phyloP scores from a whole-genome alignment of 2,113 vertebrate species.

The Eubucco bourcierii region DNA sequence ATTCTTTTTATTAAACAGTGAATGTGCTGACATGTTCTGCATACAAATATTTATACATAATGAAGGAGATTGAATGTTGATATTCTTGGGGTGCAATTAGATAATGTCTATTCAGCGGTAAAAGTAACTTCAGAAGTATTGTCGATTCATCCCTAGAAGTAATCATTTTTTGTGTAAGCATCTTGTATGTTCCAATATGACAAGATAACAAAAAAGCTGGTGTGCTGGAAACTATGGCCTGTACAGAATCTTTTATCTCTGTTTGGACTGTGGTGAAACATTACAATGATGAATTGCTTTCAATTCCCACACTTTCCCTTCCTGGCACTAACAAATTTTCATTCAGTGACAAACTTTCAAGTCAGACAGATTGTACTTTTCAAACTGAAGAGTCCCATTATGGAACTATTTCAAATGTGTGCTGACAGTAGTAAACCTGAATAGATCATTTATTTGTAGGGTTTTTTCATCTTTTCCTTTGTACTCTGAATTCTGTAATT shows the following conservation, averaged over 20 bases:
- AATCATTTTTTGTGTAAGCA: background rate
- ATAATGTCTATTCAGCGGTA: background rate
- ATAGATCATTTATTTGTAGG: conserved; percentile 21
- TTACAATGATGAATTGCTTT: conserved; percentile 61
- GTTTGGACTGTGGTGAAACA: conserved; percentile 1
- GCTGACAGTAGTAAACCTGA: conserved; percentile 36
- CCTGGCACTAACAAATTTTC: conserved; percentile 59
- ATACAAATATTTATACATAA: background rate
- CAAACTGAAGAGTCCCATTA: conserved; percentile 32
- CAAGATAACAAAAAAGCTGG: background rate
- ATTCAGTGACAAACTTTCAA: background rate
- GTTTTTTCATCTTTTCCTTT: conserved; percentile 14
- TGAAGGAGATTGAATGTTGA: background rate
- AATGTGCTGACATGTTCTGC: too few species aligned
- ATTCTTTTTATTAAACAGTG: background rate
- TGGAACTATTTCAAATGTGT: conserved; percentile 17
- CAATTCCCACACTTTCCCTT: conserved; percentile 28
- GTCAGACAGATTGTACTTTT: background rate
- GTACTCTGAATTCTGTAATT: background rate
- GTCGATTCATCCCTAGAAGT: background rate
- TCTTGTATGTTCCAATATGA: background rate
- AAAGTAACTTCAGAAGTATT: background rate
- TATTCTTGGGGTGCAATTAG: background rate
- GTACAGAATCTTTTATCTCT: conserved; percentile 49
- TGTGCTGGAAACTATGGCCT: background rate